Conservation (phyloP, 2,797 vertebrate species). For the Micropoecilia bifurca region DNA sequence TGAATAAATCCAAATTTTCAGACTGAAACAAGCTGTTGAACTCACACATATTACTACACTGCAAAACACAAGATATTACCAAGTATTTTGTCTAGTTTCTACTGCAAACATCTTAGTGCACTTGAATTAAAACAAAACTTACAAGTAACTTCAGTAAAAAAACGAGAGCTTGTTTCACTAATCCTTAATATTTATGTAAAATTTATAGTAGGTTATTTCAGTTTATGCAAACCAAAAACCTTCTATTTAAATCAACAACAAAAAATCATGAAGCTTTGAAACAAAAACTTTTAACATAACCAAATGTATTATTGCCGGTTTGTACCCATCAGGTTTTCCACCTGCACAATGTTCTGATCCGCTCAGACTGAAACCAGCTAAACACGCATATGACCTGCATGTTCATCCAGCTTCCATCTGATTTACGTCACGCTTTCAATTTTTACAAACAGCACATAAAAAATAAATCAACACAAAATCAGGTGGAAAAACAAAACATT, state of each 20-base stretch:
- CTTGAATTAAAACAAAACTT: too few relatives aligned
- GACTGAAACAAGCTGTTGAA: background rate
- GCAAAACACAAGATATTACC: background rate
- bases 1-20: background rate
- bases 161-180: too few relatives aligned
- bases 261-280: background rate
- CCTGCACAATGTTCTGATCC: background rate
- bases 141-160: too few relatives aligned
- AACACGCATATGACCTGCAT: background rate
- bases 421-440: background rate
- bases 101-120: too few relatives aligned
- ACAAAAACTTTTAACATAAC: background rate
- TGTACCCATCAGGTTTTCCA: background rate
- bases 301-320: conserved; percentile 1
- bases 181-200: too few relatives aligned
- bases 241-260: background rate
- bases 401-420: conserved; percentile 22
- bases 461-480: conserved; percentile 10
- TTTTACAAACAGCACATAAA: conserved; percentile 40
- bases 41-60: background rate
- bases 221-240: background rate
- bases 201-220: background rate
- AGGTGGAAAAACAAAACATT: conserved; percentile 20
- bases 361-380: background rate
- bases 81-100: too few relatives aligned